Base-by-base conservation (phyloP, 2,113 vertebrate genomes). In the Alexandromys fortis region DNA sequence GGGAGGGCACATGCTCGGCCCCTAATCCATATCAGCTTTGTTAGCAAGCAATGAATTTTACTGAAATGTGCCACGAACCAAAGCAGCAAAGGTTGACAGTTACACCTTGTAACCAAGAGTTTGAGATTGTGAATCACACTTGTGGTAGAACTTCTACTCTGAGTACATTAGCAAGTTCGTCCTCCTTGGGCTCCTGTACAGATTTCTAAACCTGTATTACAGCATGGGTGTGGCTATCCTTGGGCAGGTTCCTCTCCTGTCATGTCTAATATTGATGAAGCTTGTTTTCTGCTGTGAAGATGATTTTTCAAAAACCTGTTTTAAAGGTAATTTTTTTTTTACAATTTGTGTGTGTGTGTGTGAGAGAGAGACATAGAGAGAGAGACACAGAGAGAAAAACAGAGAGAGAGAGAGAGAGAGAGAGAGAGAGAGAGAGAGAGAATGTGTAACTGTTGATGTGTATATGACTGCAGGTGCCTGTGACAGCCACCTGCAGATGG, bases 11-110 rank as follows among this genome's bases (percentile, higher is more conserved):
- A 91, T 93, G 94, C 97, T 98, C 97, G 75, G 97, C 75, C 98
- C 67, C 98, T 98, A 98, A 98, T 98, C 98, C 98, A 98, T 98
- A 98, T 98, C 97, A 97, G 97, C 97, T 97, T 98, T 98, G 98
- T 98, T 98, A 97, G 97, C 97, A 97, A 97, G 58, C 55, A 58
- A 96, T 68, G 94, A 97, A 97, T 98, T 98, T 98, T 96, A 96
- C 92, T 97, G 98, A 98, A 98, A 96, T 97, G 92, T 98, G 97
- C 97, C 98, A 97, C 98, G 98, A 98, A 98, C 98, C 94, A 97
- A 90, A 97, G 97, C 1, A 1, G 68, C 91, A 98, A 97, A 98
- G 98, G 98, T 98, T 98, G 98, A 98, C 98, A 98, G 98, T 98
- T 98, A 98, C 96, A 97, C 96, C 97, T 98, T 96, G 86, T 94